A percentile compares a stretch with the other conserved stretches of the same genome.
These are phyloP conservation scores for Acromyrmex echinatior DNA, from an alignment of 1,140 invertebrate genomes.

Conservation along the genomic window DNA sequence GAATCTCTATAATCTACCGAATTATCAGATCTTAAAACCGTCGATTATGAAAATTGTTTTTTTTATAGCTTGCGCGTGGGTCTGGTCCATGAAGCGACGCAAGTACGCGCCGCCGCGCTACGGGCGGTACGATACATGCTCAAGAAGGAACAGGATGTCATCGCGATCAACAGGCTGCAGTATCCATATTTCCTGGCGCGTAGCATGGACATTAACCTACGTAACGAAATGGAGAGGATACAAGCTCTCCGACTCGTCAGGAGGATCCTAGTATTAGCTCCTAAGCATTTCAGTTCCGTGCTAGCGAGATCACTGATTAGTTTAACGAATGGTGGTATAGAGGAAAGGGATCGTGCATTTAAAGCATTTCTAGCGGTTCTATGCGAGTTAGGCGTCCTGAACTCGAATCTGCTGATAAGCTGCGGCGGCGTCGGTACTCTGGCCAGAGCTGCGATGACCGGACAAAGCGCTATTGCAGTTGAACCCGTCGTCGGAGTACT, in stretches of 20 bases:
- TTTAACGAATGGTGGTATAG: slow-evolving; percentile 92
- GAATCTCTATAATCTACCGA: background rate
- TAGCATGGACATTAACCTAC: slow-evolving; percentile 93
- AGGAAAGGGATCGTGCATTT: slow-evolving; percentile 93
- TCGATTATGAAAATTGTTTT: background rate
- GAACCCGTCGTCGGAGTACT: slow-evolving; percentile 95
- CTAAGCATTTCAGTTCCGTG: slow-evolving; percentile 89
- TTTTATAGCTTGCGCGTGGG: slow-evolving; percentile 92
- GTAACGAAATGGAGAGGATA: slow-evolving; percentile 95
- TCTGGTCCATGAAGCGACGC: slow-evolving; percentile 94
- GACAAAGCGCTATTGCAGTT: slow-evolving; percentile 92
- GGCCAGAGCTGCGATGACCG: slow-evolving; percentile 93
- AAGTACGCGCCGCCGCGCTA: slow-evolving; percentile 95
- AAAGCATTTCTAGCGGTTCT: slow-evolving; percentile 94
- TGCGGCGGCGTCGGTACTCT: slow-evolving; percentile 95
- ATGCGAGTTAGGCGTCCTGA: slow-evolving; percentile 95
- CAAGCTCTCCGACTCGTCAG: slow-evolving; percentile 95
- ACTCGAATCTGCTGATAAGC: slow-evolving; percentile 92
- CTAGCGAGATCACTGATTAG: slow-evolving; percentile 92
- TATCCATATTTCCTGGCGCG: slow-evolving; percentile 93
- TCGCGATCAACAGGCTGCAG: slow-evolving; percentile 92
- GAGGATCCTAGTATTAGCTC: slow-evolving; percentile 90
- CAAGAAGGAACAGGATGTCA: slow-evolving; percentile 91
- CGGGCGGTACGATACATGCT: slow-evolving; percentile 95
- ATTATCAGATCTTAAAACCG: background rate